These are phyloP conservation scores for Loriculus beryllinus DNA, from an alignment of 2,797 vertebrate genomes.

Conservation along the genomic window DNA sequence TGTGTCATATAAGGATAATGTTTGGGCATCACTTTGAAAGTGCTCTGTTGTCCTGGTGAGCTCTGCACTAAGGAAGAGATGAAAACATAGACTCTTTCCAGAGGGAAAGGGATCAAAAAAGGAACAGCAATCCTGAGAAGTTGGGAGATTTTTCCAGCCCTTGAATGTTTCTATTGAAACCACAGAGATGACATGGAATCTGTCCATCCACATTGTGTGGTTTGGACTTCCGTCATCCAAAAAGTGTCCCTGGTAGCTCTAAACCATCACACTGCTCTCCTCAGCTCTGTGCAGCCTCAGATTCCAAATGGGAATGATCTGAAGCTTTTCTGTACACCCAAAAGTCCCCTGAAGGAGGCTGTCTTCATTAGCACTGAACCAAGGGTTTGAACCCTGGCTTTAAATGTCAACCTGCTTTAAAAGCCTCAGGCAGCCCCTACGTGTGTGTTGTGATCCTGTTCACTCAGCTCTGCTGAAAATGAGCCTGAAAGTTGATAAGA, in stretches of 20 bases:
- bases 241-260: not conserved
- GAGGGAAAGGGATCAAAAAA: not conserved
- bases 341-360: not conserved
- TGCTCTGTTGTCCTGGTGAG: not conserved
- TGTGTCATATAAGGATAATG: rapidly evolving
- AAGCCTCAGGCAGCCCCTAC: not conserved
- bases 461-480: constrained; percentile 19
- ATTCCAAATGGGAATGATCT: not conserved
- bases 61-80: not conserved
- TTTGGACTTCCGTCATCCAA: not conserved
- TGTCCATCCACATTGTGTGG: not conserved
- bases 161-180: not conserved
- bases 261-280: not conserved
- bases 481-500: constrained; percentile 47
- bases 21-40: not conserved
- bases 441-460: constrained; percentile 7
- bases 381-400: not conserved
- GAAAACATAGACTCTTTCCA: not conserved
- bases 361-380: not conserved
- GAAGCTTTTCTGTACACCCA: not conserved
- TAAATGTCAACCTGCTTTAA: not conserved
- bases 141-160: not conserved
- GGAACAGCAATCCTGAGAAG: not conserved
- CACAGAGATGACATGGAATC: not conserved
- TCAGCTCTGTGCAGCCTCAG: not conserved